Percentiles rank a stretch among this genome's conserved stretches.
Conservation (phyloP, 2,888 invertebrate species). For the Epirrhoe tristata region DNA sequence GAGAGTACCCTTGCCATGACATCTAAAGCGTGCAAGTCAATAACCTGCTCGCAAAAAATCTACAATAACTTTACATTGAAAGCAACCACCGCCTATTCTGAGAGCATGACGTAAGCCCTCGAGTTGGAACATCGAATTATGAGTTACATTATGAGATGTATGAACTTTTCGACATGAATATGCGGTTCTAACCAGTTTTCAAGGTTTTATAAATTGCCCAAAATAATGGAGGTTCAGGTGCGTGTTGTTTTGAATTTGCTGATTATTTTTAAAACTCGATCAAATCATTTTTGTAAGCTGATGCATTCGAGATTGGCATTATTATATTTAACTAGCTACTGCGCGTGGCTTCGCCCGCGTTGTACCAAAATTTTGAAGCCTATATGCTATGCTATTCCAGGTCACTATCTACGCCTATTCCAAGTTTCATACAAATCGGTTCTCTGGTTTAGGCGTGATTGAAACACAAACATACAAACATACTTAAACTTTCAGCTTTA, state of each 20-base stretch:
- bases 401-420: no score
- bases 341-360: no score
- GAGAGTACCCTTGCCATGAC: conserved; percentile 78
- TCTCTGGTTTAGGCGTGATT: no score
- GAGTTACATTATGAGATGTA: conserved; percentile 56
- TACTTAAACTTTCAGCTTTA: no score
- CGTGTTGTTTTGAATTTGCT: conserved; percentile 22
- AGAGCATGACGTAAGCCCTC: conserved; percentile 73
- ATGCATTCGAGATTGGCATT: conserved; percentile 8
- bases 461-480: no score
- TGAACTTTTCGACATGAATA: conserved; percentile 49
- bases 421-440: no score
- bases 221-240: conserved; percentile 31
- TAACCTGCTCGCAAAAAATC: conserved; percentile 77
- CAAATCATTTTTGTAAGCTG: not conserved
- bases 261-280: conserved; percentile 10
- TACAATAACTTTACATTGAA: conserved; percentile 77
- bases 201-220: conserved; percentile 47
- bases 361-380: no score
- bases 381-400: no score
- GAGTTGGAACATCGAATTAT: conserved; percentile 55
- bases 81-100: conserved; percentile 71
- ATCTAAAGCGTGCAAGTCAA: conserved; percentile 76
- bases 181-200: conserved; percentile 47
- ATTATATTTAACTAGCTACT: no score